These are phyloP conservation scores for Psephotus haematonotus DNA, from an alignment of 2,113 vertebrate species.

Conservation along the genomic window DNA sequence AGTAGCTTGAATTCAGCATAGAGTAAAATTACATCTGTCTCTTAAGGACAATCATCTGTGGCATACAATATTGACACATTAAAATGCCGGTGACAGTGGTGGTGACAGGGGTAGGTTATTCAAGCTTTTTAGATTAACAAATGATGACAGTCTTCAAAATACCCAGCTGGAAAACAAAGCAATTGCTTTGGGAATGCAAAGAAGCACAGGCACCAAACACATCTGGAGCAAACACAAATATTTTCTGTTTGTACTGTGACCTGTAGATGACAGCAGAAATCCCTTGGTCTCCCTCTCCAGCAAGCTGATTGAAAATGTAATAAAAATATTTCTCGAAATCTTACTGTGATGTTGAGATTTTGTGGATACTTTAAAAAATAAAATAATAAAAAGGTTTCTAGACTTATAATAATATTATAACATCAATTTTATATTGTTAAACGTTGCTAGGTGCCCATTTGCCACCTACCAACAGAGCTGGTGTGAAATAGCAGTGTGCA, in stretches of 20 bases:
- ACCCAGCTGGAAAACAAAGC: constrained; percentile 35
- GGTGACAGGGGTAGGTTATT: constrained; percentile 36
- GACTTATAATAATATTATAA: neutral
- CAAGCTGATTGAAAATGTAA: neutral
- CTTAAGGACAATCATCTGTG: constrained; percentile 8
- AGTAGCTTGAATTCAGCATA: neutral
- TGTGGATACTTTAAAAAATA: neutral
- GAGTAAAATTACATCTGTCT: constrained; percentile 13
- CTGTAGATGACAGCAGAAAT: constrained; percentile 38
- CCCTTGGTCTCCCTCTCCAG: neutral
- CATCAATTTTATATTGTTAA: neutral
- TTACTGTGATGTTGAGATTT: neutral
- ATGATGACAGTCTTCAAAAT: constrained; percentile 34
- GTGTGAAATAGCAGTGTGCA: neutral
- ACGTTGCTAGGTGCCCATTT: neutral
- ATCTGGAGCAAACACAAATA: constrained; percentile 36
- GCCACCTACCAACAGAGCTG: accelerated
- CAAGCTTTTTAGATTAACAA: constrained; percentile 20
- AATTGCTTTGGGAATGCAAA: constrained; percentile 35
- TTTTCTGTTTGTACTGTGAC: constrained; percentile 6
- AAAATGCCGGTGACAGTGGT: neutral
- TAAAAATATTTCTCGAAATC: neutral
- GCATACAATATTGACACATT: constrained; percentile 10
- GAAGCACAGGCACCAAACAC: neutral
- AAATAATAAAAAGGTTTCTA: neutral